A percentile compares a stretch with the other conserved stretches of the same genome.
Conservation (phyloP, 2,797 vertebrate species). For the Caiman crocodilus region DNA sequence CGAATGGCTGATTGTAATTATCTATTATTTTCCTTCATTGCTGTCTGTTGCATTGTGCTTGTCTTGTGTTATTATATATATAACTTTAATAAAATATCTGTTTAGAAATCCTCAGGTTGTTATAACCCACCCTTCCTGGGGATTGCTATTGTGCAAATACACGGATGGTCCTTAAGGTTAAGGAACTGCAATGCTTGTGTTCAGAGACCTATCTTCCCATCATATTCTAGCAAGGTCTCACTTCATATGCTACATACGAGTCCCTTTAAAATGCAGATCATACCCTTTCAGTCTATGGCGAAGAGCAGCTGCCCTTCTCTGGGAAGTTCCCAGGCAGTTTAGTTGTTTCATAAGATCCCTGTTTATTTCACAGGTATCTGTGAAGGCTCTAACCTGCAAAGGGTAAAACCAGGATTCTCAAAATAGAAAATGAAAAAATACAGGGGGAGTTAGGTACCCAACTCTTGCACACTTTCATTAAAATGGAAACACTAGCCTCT, state of each 20-base stretch:
- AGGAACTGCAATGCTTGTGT: background rate
- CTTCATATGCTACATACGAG: rapidly evolving
- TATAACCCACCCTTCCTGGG: background rate
- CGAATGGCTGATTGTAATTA: background rate
- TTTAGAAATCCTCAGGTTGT: background rate
- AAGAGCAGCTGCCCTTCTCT: background rate
- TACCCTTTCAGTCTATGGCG: background rate
- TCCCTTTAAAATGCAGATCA: background rate
- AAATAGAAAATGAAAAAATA: background rate
- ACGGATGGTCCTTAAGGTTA: background rate
- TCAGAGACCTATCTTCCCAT: background rate
- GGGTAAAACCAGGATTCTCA: background rate
- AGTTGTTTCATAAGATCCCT: background rate
- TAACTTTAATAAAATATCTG: background rate
- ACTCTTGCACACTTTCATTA: background rate
- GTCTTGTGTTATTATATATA: background rate
- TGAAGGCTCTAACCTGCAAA: background rate
- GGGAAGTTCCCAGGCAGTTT: background rate
- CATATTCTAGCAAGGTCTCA: background rate
- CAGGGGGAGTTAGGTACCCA: background rate
- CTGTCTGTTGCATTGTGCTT: background rate
- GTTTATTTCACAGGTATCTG: background rate
- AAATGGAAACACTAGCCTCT: background rate
- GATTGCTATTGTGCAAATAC: background rate
- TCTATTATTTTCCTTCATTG: background rate